Conservation (phyloP, 2,888 invertebrate species). For the Nephrotoma flavescens region DNA sequence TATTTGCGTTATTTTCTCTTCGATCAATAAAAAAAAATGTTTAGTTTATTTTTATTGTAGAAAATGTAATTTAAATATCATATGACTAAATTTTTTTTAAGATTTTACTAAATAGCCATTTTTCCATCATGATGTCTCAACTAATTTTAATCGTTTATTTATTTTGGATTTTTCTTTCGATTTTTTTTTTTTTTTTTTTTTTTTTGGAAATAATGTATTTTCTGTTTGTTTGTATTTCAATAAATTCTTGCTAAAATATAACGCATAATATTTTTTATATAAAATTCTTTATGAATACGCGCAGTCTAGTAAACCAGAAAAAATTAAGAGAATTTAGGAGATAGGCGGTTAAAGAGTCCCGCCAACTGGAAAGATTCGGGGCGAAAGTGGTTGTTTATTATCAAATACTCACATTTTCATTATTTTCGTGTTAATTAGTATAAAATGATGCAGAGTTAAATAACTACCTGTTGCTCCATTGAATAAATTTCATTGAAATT, state of each 20-base stretch:
- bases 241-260: not conserved
- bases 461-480: not conserved
- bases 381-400: too few relatives aligned
- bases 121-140: not conserved
- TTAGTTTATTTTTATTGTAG: not conserved
- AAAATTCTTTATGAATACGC: not conserved
- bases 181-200: not conserved
- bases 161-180: not conserved
- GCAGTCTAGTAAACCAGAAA: not conserved
- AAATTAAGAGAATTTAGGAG: too few relatives aligned
- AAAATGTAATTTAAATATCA: not conserved
- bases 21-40: not conserved
- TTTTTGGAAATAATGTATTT: not conserved
- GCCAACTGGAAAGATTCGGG: too few relatives aligned
- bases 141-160: not conserved
- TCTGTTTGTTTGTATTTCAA: not conserved
- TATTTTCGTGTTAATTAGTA: too few relatives aligned
- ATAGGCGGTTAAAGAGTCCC: too few relatives aligned
- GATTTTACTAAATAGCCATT: not conserved
- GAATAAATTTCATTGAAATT: not conserved
- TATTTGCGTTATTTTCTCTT: not conserved
- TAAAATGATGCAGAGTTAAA: too few relatives aligned
- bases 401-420: not conserved
- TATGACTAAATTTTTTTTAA: not conserved
- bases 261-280: not conserved